phyloP scores from a whole-genome alignment of 23 tunicate genomes.

The Oikopleura albicans region DNA sequence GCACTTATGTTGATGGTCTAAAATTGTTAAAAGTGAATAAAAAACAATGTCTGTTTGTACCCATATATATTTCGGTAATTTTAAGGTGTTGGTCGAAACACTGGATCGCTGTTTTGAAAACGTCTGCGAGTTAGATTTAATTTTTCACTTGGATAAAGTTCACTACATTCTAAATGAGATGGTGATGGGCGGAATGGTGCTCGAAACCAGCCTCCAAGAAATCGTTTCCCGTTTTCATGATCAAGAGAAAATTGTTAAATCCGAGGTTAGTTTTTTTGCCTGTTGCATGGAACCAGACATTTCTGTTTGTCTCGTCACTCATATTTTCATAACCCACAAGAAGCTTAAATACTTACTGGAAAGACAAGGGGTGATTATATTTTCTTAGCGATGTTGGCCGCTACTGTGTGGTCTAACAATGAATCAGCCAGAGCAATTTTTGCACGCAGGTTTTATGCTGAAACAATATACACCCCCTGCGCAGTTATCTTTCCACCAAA shows the following conservation, averaged over 20 bases:
- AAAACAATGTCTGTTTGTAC: neutral
- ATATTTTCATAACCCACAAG: no score
- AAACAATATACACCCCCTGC: no score
- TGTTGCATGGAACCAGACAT: no score
- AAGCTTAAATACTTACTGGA: no score
- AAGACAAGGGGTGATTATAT: no score
- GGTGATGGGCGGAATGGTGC: conserved; percentile 97
- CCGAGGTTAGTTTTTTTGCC: conserved; percentile 41
- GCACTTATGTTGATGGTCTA: no score
- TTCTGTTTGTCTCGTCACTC: neutral
- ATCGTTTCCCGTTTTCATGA: conserved; percentile 47
- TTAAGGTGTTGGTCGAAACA: conserved; percentile 82
- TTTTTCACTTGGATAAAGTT: conserved; percentile 88
- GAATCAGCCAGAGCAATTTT: no score
- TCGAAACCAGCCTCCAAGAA: conserved; percentile 90
- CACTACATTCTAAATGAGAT: conserved; percentile 57
- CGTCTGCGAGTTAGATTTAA: conserved; percentile 83
- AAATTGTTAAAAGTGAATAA: neutral
- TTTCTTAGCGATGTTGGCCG: no score
- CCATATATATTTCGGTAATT: neutral
- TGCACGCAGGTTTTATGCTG: no score
- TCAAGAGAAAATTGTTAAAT: conserved; percentile 80
- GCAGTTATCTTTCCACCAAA: no score
- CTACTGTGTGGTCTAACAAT: no score
- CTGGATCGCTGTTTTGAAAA: conserved; percentile 94